Percentiles rank a stretch among this genome's conserved stretches.
Evolutionary conservation across 2,888 invertebrate species (phyloP).

Genomic region (Drosophila aldrichi): DNA sequence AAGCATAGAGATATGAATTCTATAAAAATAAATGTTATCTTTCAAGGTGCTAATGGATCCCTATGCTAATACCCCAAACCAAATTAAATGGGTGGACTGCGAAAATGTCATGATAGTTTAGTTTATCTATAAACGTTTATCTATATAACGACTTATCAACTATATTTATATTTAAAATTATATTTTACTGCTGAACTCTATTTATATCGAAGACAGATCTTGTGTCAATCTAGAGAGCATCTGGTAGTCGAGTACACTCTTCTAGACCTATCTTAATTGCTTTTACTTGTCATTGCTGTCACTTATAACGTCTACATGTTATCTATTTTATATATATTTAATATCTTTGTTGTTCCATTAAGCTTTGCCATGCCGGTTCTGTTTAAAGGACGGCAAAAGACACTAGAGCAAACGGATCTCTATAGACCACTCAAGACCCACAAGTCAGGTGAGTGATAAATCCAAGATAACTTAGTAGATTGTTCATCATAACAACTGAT

Average conservation of each 20-base stretch:
- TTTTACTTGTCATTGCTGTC: not conserved
- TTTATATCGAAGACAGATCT: not conserved
- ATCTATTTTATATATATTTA: slow-evolving; percentile 4
- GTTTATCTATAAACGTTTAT: not conserved
- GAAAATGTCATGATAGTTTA: not conserved
- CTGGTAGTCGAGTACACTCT: not conserved
- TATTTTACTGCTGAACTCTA: not conserved
- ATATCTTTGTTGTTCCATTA: slow-evolving; percentile 10
- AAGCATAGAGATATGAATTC: not conserved
- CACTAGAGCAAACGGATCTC: slow-evolving; percentile 90
- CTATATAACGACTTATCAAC: not conserved
- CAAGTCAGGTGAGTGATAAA: slow-evolving; percentile 86
- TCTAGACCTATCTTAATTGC: not conserved
- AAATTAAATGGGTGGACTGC: not conserved
- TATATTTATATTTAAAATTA: not conserved
- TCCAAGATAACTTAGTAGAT: not conserved
- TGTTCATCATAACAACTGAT: not conserved
- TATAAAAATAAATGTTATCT: slow-evolving; percentile 23
- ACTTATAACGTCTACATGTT: not conserved
- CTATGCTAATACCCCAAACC: not conserved
- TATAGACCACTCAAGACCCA: slow-evolving; percentile 90
- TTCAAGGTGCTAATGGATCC: slow-evolving; percentile 23
- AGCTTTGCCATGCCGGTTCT: slow-evolving; percentile 93
- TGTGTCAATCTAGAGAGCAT: not conserved
- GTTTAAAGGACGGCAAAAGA: slow-evolving; percentile 90